These are phyloP conservation scores for Corticium candelabrum DNA, from an alignment of 37 sponge, comb jelly and placozoan species.

Conservation along the genomic window DNA sequence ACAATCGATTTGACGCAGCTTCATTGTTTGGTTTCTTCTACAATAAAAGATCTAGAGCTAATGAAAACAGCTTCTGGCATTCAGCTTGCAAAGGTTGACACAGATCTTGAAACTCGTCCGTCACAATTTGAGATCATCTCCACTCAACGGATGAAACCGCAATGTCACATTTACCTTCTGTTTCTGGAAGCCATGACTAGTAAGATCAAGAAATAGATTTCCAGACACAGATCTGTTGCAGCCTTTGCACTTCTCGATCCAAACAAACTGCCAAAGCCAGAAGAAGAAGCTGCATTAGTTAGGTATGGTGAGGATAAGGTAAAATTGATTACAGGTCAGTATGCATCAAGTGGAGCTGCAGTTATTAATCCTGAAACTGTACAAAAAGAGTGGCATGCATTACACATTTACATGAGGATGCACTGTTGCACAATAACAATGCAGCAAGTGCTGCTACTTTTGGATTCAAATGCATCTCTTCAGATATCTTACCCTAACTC, in stretches of 20 bases:
- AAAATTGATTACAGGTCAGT: conserved; percentile 10
- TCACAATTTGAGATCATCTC: no score
- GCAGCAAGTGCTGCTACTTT: not conserved
- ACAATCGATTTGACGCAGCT: conserved; percentile 11
- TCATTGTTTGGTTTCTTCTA: not conserved
- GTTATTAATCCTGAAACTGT: not conserved
- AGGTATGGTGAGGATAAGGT: conserved; percentile 18
- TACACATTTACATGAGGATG: conserved; percentile 3
- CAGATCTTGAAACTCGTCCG: no score
- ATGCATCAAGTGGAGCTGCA: conserved; percentile 11
- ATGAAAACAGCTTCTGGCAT: no score
- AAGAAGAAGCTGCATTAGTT: not conserved
- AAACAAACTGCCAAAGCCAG: not conserved
- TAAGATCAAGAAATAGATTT: conserved; percentile 21
- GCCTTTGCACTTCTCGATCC: conserved; percentile 15
- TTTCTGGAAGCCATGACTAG: conserved; percentile 11
- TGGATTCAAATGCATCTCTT: conserved; percentile 11
- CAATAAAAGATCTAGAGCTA: no score
- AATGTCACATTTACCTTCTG: conserved; percentile 8
- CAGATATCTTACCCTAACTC: no score
- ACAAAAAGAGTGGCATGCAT: conserved; percentile 5
- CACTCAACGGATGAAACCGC: no score
- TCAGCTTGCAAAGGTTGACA: no score
- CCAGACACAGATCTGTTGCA: conserved; percentile 16
- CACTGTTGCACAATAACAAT: conserved; percentile 18